These are phyloP conservation scores for Syrista parreyssii DNA, from an alignment of 2,888 invertebrate genomes.

Conservation along the genomic window DNA sequence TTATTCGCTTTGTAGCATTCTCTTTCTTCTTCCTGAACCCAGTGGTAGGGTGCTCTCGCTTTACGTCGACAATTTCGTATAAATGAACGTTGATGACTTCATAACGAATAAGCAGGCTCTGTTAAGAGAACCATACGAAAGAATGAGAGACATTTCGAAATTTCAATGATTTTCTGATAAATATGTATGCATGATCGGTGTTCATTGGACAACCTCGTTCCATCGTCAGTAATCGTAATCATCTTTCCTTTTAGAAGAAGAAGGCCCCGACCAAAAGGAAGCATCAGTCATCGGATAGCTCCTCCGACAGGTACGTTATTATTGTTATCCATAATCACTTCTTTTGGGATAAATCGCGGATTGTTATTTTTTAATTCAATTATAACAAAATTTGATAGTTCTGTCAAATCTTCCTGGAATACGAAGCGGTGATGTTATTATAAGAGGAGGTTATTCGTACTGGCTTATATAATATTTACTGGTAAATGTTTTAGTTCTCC, in stretches of 20 bases:
- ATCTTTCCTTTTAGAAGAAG: conserved; percentile 68
- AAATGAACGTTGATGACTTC: conserved; percentile 62
- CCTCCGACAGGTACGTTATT: conserved; percentile 68
- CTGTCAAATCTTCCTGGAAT: not conserved
- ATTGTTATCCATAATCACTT: not conserved
- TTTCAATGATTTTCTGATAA: conserved; percentile 34
- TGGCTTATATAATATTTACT: not conserved
- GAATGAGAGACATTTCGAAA: conserved; percentile 4
- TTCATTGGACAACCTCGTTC: conserved; percentile 31
- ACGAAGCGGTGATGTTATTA: not conserved
- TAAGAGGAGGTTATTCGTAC: not conserved
- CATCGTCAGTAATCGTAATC: conserved; percentile 33
- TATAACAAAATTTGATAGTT: conserved; percentile 7
- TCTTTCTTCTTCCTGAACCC: conserved; percentile 55
- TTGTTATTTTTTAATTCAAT: conserved; percentile 7
- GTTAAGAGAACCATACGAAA: conserved; percentile 14
- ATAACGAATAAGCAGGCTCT: conserved; percentile 46
- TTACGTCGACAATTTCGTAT: conserved; percentile 61
- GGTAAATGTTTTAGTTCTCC: conserved; percentile 45
- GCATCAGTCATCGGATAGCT: conserved; percentile 69
- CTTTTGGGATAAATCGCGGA: not conserved
- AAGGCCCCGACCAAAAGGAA: conserved; percentile 70
- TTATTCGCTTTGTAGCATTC: conserved; percentile 57
- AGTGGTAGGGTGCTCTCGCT: conserved; percentile 28
- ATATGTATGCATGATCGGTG: conserved; percentile 59